A percentile compares a stretch with the other conserved stretches of the same genome.
Conservation (phyloP, 2,113 vertebrate genomes). For the Mirounga angustirostris region DNA sequence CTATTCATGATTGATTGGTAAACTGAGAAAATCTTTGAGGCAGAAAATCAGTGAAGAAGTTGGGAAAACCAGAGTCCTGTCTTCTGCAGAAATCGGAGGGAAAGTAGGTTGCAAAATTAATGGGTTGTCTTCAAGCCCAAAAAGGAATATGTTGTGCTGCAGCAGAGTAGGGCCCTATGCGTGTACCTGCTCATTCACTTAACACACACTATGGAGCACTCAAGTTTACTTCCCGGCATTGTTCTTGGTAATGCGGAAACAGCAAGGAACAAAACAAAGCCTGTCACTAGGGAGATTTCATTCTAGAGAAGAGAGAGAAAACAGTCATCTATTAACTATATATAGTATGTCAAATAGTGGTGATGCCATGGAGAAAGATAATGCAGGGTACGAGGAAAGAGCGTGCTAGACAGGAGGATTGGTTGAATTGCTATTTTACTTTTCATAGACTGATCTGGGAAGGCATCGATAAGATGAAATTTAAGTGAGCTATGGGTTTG, state of each 20-base stretch:
- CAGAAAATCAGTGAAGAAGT: not conserved
- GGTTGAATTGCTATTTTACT: not conserved
- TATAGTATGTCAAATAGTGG: too few relatives aligned
- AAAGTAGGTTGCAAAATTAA: not conserved
- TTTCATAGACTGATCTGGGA: not conserved
- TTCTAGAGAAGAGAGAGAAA: not conserved
- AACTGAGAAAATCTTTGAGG: not conserved
- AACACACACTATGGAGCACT: not conserved
- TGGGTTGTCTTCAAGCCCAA: not conserved
- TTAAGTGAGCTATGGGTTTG: not conserved
- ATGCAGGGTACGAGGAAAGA: not conserved
- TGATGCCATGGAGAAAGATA: not conserved
- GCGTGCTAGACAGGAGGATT: rapidly evolving
- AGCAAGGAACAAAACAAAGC: not conserved
- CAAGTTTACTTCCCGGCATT: not conserved
- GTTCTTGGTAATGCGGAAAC: not conserved
- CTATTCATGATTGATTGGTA: not conserved
- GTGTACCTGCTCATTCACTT: not conserved
- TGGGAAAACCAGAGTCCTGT: not conserved
- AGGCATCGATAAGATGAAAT: not conserved
- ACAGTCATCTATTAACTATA: not conserved
- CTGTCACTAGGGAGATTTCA: not conserved
- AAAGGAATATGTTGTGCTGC: not conserved
- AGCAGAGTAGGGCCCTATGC: rapidly evolving
- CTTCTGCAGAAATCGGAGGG: not conserved